These are phyloP conservation scores for Polydrusus cervinus DNA, from an alignment of 2,888 invertebrate genomes.

Conservation along the genomic window DNA sequence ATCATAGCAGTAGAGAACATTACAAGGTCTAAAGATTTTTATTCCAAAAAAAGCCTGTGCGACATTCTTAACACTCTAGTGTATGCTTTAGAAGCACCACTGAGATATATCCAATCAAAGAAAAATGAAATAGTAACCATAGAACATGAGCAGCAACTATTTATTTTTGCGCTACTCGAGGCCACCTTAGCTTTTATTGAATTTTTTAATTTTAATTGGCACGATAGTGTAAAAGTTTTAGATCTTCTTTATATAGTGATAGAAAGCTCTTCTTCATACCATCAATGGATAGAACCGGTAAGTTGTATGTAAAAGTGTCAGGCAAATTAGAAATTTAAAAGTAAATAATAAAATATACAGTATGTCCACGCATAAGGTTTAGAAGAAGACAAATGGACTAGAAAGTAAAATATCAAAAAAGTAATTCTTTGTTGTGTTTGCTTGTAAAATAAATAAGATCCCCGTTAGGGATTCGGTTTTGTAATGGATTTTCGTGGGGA, in stretches of 20 bases:
- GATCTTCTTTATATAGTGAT: conserved; percentile 42
- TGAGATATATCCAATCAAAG: conserved; percentile 29
- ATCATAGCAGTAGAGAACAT: conserved; percentile 31
- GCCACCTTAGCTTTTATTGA: conserved; percentile 36
- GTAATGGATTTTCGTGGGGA: no score
- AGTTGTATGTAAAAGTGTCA: no score
- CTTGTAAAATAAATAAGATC: no score
- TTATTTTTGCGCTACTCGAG: conserved; percentile 28
- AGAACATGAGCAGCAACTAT: conserved; percentile 17
- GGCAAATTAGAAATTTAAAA: no score
- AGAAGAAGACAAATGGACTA: no score
- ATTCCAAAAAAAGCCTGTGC: conserved; percentile 37
- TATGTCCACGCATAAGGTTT: no score
- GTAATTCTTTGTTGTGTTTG: no score
- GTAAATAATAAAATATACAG: no score
- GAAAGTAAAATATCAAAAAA: no score
- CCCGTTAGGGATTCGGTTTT: no score
- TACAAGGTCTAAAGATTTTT: conserved; percentile 35
- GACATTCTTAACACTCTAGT: conserved; percentile 37
- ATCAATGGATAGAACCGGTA: conserved; percentile 41
- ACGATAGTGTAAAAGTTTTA: conserved; percentile 42
- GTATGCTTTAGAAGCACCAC: conserved; percentile 39
- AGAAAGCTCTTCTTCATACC: conserved; percentile 16
- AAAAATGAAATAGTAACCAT: background rate
- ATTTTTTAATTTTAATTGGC: conserved; percentile 42